These are phyloP conservation scores for Pollachius pollachius DNA, from an alignment of 2,113 vertebrate genomes.

Conservation along the genomic window DNA sequence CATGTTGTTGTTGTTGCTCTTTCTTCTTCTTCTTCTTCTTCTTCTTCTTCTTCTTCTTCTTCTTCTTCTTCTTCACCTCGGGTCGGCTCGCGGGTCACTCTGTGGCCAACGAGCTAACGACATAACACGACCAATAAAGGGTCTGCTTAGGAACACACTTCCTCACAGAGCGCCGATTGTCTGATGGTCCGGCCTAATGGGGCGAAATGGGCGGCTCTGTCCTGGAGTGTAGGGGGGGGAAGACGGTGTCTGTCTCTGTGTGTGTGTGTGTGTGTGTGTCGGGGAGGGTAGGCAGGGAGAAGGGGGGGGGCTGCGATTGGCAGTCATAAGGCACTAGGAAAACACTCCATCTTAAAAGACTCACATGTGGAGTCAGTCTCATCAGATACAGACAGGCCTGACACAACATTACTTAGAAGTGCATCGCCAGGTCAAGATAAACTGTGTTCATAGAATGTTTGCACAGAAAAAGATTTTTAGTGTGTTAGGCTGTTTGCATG, in stretches of 20 bases:
- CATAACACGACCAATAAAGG: constrained; percentile 72
- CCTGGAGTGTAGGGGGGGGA: not conserved
- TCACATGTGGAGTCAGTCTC: no score
- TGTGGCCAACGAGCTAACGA: constrained; percentile 60
- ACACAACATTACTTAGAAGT: no score
- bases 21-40: not conserved
- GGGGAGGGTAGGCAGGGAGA: not conserved
- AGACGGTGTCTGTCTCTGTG: not conserved
- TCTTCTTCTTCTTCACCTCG: not conserved
- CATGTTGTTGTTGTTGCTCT: constrained; percentile 27
- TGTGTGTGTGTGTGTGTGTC: constrained; percentile 5
- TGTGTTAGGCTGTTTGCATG: not conserved
- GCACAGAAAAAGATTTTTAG: not conserved
- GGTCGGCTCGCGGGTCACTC: constrained; percentile 33
- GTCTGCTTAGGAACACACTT: constrained; percentile 48
- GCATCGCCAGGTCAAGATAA: no score
- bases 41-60: no score
- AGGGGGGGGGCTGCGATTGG: not conserved
- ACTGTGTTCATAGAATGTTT: no score
- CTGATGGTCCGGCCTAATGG: constrained; percentile 40
- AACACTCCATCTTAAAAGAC: no score
- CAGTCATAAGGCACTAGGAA: no score
- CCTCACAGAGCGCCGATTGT: constrained; percentile 43
- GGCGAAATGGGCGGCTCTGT: constrained; percentile 12
- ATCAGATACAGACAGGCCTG: no score